Conservation (phyloP, 2,113 vertebrate genomes). For the Myotis brandtii region DNA sequence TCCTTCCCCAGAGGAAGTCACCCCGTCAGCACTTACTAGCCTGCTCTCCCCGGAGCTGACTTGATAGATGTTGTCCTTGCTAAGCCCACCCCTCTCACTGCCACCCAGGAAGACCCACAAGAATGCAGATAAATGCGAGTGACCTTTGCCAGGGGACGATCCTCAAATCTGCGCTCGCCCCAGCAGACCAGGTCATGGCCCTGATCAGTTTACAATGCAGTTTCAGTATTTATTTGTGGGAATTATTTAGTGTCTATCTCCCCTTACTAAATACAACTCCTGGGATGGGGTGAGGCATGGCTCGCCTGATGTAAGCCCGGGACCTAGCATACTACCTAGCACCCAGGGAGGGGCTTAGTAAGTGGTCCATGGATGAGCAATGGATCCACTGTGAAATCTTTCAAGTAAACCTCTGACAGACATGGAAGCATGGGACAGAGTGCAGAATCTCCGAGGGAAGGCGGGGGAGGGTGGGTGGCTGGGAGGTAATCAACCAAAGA, state of each 20-base stretch:
- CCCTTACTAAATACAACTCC: neutral
- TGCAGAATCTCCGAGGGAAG: too few species aligned
- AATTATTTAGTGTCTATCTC: neutral
- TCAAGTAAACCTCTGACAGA: neutral
- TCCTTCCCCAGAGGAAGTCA: neutral
- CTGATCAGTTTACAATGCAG: neutral
- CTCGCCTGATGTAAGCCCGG: neutral
- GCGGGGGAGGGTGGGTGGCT: too few species aligned
- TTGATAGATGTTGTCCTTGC: neutral
- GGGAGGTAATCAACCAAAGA: too few species aligned
- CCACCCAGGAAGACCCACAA: neutral
- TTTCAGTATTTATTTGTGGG: neutral
- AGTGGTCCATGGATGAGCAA: neutral
- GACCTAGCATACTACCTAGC: neutral
- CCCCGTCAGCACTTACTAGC: too few species aligned
- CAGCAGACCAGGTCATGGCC: neutral
- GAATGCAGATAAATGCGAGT: neutral
- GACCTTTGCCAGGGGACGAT: neutral
- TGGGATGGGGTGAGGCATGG: neutral
- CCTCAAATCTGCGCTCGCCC: neutral
- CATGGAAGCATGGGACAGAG: too few species aligned
- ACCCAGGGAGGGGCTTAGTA: neutral
- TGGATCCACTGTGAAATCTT: neutral
- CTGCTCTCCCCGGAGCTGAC: neutral
- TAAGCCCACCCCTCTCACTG: neutral